Evolutionary conservation across 2,113 vertebrate genomes (phyloP), one percentile per base, ranked within the genome.

Genomic region (Gambusia holbrooki): DNA sequence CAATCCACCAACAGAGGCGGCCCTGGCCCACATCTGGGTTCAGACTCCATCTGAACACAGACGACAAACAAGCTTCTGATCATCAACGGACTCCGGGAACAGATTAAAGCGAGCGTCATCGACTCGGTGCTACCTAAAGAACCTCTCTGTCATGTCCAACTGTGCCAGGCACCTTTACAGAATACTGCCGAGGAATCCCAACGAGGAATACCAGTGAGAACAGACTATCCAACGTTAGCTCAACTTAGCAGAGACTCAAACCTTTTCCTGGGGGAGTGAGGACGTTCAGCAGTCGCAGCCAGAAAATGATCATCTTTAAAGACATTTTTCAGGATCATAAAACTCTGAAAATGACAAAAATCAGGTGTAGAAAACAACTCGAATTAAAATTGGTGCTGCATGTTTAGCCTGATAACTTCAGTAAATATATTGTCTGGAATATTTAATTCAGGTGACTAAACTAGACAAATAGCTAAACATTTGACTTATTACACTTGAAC

Each of bases 1-100:
- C 88, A 75, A 80, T 74, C 80, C n/a, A 68, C 68, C 66, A 42
- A 90, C n/a, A n/a, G n/a, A n/a, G n/a, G n/a, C n/a, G n/a, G n/a
- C n/a, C n/a, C n/a, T n/a, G n/a, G n/a, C n/a, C n/a, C n/a, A n/a
- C 92, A 88, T 92, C 69, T 90, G 90, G 79, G 33, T 42, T 42
- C 1, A 42, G 40, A 42, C 40, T 42, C 40, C 40, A 14, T 12
- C 0, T 71, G 33, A 64, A 51, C 68, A 0, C 1, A 25, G 40
- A 22, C 30, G 71, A 71, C 28, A 9, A 28, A 30, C 29, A 3
- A n/a, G 42, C 54, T 51, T 71, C 83, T 74, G 14, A 79, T 86
- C 85, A 80, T 51, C 14, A 4, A 42, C 0, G 4, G 77, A 79
- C 76, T 85, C 80, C 73, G 28, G 80, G 77, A 84, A 71, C 1